These are phyloP conservation scores for Apotomis turbidana DNA, from an alignment of 2,888 invertebrate species.

Conservation along the genomic window DNA sequence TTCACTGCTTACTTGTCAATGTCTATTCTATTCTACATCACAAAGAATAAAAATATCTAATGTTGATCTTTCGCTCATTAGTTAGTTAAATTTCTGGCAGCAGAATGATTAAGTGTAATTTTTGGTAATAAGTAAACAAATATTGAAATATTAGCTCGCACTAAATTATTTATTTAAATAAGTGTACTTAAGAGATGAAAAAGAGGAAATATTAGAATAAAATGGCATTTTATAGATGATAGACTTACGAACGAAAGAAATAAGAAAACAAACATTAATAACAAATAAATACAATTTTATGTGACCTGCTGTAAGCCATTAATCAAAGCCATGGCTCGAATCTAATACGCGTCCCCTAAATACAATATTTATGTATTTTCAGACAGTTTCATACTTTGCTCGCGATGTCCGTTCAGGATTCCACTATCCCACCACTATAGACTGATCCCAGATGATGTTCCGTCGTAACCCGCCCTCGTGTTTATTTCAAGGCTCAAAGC, in stretches of 20 bases:
- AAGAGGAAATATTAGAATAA: background rate
- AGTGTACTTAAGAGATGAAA: too few relatives aligned
- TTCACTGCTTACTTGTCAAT: too few relatives aligned
- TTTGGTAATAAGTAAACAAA: too few relatives aligned
- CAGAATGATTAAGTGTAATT: too few relatives aligned
- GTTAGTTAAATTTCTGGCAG: too few relatives aligned
- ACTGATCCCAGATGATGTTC: constrained; percentile 59
- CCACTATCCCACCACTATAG: constrained; percentile 61
- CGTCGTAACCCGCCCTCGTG: constrained; percentile 51
- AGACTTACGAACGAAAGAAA: constrained; percentile 28
- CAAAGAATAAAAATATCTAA: too few relatives aligned
- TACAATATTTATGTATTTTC: constrained; percentile 82
- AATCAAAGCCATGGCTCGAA: constrained; percentile 54
- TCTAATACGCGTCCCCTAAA: constrained; percentile 69
- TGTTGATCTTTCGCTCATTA: too few relatives aligned
- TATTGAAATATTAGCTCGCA: too few relatives aligned
- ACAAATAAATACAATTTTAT: constrained; percentile 40
- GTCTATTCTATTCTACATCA: too few relatives aligned
- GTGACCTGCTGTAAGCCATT: constrained; percentile 43
- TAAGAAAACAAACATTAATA: constrained; percentile 38
- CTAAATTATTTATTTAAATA: too few relatives aligned
- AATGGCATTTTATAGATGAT: background rate
- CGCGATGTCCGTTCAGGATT: constrained; percentile 71
- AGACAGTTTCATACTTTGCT: constrained; percentile 79
- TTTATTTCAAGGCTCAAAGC: constrained; percentile 53